Base-by-base conservation (phyloP, 2,113 vertebrate genomes). In the Psittacula cyanocephala region DNA sequence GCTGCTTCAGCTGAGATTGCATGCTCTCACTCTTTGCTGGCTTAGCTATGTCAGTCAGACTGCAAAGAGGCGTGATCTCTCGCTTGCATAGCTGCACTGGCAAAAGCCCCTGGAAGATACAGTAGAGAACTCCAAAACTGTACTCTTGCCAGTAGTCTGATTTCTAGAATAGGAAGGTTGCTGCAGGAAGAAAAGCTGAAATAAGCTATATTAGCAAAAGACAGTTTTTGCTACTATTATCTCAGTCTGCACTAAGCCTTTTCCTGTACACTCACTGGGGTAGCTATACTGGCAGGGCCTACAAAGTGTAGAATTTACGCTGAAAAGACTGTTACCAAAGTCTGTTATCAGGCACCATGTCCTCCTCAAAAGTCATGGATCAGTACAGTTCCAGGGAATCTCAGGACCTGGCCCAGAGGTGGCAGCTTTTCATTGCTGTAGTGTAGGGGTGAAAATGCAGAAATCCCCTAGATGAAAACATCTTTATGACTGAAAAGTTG, bases 1-100 rank as follows among this genome's bases (percentile, higher is more conserved):
- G 72, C 83, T 95, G 68, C 92, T 90, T 93, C 76, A 81, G n/a
- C 62, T 88, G 53, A 68, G 50, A 88, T 75, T 75, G 35, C 8
- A 4, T 23, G 29, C 67, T 64, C 23, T 76, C 62, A 82, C 9
- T 22, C 17, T 83, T 37, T 81, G 41, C 89, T 88, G 72, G 64
- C 60, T 81, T 74, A 84, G 68, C 71, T 88, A 0, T 52, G 44
- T 50, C 81, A 94, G 59, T 88, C 37, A 80, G 72, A 27, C 23
- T 63, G 72, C 77, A 86, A 9, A 7, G 37, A 89, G 81, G 81
- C 65, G 67, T 47, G 46, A 60, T 69, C 33, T 71, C 70, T 91
- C 47, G 60, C 27, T 55, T 57, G 24, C 39, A 31, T 23, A 85
- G 27, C 62, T 89, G 25, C 28, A 22, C 43, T 81, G 62, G 33